Evolutionary conservation across 2,113 vertebrate genomes (phyloP), one percentile per base, ranked within the genome.

Genomic region (Synchiropus splendidus): DNA sequence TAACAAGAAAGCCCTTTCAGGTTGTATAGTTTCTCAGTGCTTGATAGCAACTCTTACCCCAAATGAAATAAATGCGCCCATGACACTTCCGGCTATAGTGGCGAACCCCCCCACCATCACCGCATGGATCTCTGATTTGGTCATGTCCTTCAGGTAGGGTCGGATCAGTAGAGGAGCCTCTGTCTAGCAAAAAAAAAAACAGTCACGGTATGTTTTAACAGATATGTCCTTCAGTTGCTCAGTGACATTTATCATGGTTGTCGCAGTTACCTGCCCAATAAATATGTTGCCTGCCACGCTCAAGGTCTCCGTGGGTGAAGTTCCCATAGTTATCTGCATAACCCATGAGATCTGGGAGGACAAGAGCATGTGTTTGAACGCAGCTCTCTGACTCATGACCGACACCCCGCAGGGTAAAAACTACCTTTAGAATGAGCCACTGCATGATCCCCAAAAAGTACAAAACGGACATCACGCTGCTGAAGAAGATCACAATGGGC

Each of bases 221-320:
- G 8, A 27, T 27, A 8, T 5, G 8, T 27, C 21, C 8, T 27
- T 27, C 8, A 27, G 21, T 27, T 27, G 4, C 21, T 27, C 4
- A 30, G 14, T 31, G 10, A 40, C 2, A 30, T 18, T 39, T 9
- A 72, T 57, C 2, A 21, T 4, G 31, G 9, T 5, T 11, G 33
- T 13, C 2, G 11, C 15, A 2, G 36, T 10, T 84, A 99, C 95
- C 92, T 92, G 92, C 31, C 94, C 92, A 62, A 98, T 88, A 41
- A 99, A 99, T 78, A 98, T 91, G 65, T 94, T 99, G 34, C 94
- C 94, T 2, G 92, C 92, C 51, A 96, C 90, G 6, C 91, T 95
- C 58, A 99, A 75, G 10, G 93, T 90, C 74, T 97, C 94, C 0
- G 91, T 89, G 54, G 92, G 58, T 1, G 86, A 87, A 16, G 94